A percentile compares a stretch with the other conserved stretches of the same genome.
These are phyloP conservation scores for Gobio gobio DNA, from an alignment of 2,113 vertebrate genomes.

Conservation along the genomic window DNA sequence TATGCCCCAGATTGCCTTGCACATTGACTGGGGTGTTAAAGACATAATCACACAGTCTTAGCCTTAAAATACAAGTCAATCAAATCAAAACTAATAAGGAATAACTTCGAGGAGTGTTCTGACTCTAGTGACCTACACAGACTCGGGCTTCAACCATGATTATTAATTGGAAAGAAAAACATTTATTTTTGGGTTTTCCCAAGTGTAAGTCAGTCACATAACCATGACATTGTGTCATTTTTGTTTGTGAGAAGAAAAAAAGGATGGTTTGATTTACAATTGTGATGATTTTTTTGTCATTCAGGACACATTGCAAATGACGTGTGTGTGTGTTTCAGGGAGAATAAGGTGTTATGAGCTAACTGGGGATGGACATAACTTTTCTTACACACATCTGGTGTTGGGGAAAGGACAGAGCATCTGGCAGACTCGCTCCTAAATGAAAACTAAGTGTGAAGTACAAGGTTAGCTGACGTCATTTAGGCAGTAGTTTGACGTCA, in stretches of 20 bases:
- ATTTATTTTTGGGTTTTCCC: not conserved
- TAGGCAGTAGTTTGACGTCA: not conserved
- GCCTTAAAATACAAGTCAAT: constrained; percentile 17
- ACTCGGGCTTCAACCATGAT: not conserved
- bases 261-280: no score
- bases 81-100: not conserved
- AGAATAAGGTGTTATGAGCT: not conserved
- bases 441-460: not conserved
- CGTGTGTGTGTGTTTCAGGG: not conserved
- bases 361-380: not conserved
- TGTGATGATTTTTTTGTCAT: not conserved
- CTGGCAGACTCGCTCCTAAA: not conserved
- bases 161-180: not conserved
- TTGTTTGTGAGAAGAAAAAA: not conserved
- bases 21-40: constrained; percentile 37
- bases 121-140: not conserved
- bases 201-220: not conserved
- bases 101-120: not conserved
- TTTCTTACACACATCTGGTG: not conserved
- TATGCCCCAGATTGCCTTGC: constrained; percentile 7
- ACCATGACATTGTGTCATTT: not conserved
- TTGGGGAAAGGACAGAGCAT: not conserved
- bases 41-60: constrained; percentile 40
- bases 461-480: not conserved
- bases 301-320: not conserved